Evolutionary conservation across 2,888 invertebrate species (phyloP), one percentile per base, ranked within the genome.

Genomic region (Eupithecia dodoneata): DNA sequence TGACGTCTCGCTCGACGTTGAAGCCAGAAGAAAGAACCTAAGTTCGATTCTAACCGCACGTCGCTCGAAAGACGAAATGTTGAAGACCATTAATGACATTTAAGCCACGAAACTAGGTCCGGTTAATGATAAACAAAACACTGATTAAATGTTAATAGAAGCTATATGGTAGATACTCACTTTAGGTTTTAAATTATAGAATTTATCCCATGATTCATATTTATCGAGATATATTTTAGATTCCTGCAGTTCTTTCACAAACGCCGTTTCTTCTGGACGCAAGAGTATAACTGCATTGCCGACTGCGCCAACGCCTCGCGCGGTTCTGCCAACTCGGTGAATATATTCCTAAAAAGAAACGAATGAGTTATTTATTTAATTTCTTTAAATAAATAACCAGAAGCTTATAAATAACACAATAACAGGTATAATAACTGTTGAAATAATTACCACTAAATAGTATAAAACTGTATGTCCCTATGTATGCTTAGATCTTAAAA

Each of bases 271-370:
- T 87, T 99, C 98, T 0, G 99, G 99, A 72, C 99, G 95, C 45
- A 99, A 93, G 83, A 99, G 97, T 49, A 99, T 94, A 41, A 99
- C 96, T 0, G 99, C 99, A 89, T 99, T 97, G 0, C 99, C 99
- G 65, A 96, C 97, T 10, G 98, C 97, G 5, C 98, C 98, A 84
- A 98, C 97, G 6, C 99, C 99, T 84, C 99, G 96, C 4, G 99
- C 99, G 12, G 99, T 99, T 91, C 99, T 96, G 15, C 99, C 99
- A 10, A 99, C 99, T 85, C 99, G 96, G 94, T 99, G 99, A 87
- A 99, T 99, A 88, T 99, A 99, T 96, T 99, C 99, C 97, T 98
- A 30, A 63, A 1, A 7, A 30, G 12, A 10, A 18, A 59, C 9
- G 1, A 59, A 59, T 59, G 10, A 59, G 55, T n/a, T n/a, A n/a